Evolutionary conservation across 2,113 vertebrate species (phyloP), one percentile per base, ranked within the genome.

Genomic region (Clarias macrocephalus): DNA sequence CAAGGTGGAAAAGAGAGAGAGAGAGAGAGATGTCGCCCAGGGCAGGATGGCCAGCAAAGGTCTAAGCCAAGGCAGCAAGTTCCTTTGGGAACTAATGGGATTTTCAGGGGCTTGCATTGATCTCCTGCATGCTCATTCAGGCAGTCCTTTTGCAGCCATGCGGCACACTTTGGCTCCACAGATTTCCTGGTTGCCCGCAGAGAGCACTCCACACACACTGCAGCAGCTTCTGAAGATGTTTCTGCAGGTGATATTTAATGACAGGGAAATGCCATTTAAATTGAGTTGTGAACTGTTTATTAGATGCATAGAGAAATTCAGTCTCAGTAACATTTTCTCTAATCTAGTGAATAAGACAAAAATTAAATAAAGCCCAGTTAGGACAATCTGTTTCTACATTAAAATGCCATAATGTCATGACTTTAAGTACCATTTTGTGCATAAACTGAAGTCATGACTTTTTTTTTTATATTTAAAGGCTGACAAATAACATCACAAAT

Each of bases 81-180:
- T 91, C 89, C 91, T 93, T 94, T 93, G 88, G 92, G 86, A 86
- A 72, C 92, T 95, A 95, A 95, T 94, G 89, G 93, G 95, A 95
- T 95, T 95, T 94, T 95, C 91, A 92, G 93, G 93, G 91, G 93
- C 93, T 94, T 94, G 93, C 92, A 91, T 91, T 94, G 94, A 95
- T 94, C 95, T 93, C 92, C 90, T 92, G 92, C 93, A 84, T 91
- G 86, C 89, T 87, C 92, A 92, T 93, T 94, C 92, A 94, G 88
- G 88, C 88, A 90, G 91, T 80, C 91, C 89, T 93, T 94, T 95
- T 89, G 93, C 93, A 94, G 93, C 90, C 92, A 89, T 92, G 91
- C 91, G 93, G 93, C 94, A 95, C 94, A 95, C 95, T 94, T 94
- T 92, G 7, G 76, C 90, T 73, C 92, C 89, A 88, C 80, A 88